Evolutionary conservation across 2,113 vertebrate genomes (phyloP).

Genomic region (Cynocephalus volans): DNA sequence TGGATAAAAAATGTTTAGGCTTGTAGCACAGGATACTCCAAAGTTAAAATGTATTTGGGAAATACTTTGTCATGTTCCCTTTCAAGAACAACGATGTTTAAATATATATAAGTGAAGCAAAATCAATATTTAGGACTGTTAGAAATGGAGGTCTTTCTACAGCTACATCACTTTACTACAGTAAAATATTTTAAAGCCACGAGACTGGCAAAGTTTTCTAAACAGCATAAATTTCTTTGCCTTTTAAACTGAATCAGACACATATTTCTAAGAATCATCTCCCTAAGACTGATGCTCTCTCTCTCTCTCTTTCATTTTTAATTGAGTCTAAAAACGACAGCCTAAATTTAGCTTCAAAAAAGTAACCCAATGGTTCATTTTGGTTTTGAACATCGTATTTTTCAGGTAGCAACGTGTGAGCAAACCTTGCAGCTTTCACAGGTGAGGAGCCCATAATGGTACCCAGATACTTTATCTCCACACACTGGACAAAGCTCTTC

Average conservation of each 20-base stretch:
- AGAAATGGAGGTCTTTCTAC: slow-evolving; percentile 71
- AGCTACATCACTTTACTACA: slow-evolving; percentile 60
- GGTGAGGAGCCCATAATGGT: slow-evolving; percentile 99
- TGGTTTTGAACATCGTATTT: neutral
- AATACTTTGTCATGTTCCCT: slow-evolving; percentile 63
- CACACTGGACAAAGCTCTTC: slow-evolving; percentile 99
- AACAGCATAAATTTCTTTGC: slow-evolving; percentile 66
- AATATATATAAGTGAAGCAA: slow-evolving; percentile 82
- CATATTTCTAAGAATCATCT: slow-evolving; percentile 52
- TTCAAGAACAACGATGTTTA: slow-evolving; percentile 76
- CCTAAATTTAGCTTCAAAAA: slow-evolving; percentile 11
- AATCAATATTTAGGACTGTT: slow-evolving; percentile 83
- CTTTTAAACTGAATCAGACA: slow-evolving; percentile 68
- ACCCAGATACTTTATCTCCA: slow-evolving; percentile 99
- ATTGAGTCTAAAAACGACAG: neutral
- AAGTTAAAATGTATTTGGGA: slow-evolving; percentile 76
- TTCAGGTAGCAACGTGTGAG: slow-evolving; percentile 75
- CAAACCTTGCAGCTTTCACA: slow-evolving; percentile 99
- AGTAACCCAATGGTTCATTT: neutral
- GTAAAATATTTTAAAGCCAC: slow-evolving; percentile 78
- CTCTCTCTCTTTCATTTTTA: neutral
- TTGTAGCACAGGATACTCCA: slow-evolving; percentile 59
- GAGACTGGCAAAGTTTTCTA: slow-evolving; percentile 71
- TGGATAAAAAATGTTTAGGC: slow-evolving; percentile 62
- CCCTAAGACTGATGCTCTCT: neutral